phyloP scores from a whole-genome alignment of 2,113 vertebrate genomes.

The Forbesichthys papilliferus region DNA sequence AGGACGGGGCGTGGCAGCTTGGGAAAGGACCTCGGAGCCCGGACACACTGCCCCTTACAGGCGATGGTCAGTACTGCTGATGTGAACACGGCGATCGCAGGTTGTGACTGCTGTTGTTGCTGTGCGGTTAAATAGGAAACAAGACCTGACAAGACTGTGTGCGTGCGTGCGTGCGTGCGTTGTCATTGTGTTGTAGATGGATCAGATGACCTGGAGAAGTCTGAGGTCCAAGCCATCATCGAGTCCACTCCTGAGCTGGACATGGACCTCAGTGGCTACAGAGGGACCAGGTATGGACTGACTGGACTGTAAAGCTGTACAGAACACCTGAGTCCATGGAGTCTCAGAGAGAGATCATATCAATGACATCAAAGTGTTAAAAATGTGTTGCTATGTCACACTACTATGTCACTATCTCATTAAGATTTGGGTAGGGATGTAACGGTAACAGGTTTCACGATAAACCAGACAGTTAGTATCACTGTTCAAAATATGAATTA shows the following conservation, averaged over 20 bases:
- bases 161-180: not conserved
- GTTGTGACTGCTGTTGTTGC: not conserved
- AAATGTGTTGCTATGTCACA: no score
- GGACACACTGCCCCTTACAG: not conserved
- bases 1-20: not conserved
- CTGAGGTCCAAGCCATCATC: conserved; percentile 97
- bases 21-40: conserved; percentile 1
- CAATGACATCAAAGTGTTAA: no score
- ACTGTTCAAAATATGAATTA: no score
- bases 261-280: conserved; percentile 91
- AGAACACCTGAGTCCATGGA: not conserved
- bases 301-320: not conserved
- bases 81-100: not conserved
- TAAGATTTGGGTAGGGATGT: no score
- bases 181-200: conserved; percentile 66
- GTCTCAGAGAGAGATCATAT: no score
- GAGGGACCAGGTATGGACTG: conserved; percentile 85
- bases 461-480: no score
- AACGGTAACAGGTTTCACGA: no score
- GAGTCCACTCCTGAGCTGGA: conserved; percentile 97
- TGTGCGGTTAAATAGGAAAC: not conserved
- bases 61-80: conserved; percentile 31
- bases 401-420: no score
- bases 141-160: not conserved
- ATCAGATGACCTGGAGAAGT: conserved; percentile 84